Evolutionary conservation across 2,113 vertebrate genomes (phyloP), one percentile per base, ranked within the genome.

Genomic region (Paratilapia polleni): DNA sequence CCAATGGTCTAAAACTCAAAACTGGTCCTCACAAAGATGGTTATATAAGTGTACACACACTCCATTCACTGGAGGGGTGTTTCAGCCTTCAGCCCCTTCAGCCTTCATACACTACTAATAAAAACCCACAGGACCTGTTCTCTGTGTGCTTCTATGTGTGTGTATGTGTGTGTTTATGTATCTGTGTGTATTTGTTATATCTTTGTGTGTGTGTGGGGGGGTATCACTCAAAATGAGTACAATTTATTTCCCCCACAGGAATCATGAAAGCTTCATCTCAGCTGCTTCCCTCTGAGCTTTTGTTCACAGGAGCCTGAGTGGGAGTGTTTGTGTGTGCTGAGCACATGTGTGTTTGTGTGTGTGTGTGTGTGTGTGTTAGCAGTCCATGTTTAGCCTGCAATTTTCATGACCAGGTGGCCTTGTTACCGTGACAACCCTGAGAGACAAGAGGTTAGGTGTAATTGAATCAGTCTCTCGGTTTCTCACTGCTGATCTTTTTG

Each of bases 401-500:
- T 64, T 81, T 89, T 82, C 83, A 84, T 85, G 60, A 76, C 77
- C 82, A 82, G 78, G 66, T 84, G 74, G 86, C 63, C 70, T 63
- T 64, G 88, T 92, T 89, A 89, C 87, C 63, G 36, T 91, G 83
- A 78, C 68, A 91, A 88, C 85, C 78, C 62, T 62, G 19, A 2
- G 78, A 90, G 76, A 86, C 82, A 36, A 80, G 77, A 78, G 88
- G 83, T 90, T 81, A 90, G 74, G 63, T 54, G 9, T 68, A 79
- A 80, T 36, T 57, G 58, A 81, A 75, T 83, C 56, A 10, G 47
- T 22, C 52, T 1, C 9, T 47, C 5, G 1, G 64, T 49, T 63
- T 59, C 68, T 28, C 12, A 36, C 13, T 28, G 17, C 43, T 62
- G 28, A 38, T 78, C 8, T 57, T 77, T 66, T 26, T 26, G 2